These are phyloP conservation scores for Brachynemurus nebulosus DNA, from an alignment of 2,888 invertebrate genomes.

Conservation along the genomic window DNA sequence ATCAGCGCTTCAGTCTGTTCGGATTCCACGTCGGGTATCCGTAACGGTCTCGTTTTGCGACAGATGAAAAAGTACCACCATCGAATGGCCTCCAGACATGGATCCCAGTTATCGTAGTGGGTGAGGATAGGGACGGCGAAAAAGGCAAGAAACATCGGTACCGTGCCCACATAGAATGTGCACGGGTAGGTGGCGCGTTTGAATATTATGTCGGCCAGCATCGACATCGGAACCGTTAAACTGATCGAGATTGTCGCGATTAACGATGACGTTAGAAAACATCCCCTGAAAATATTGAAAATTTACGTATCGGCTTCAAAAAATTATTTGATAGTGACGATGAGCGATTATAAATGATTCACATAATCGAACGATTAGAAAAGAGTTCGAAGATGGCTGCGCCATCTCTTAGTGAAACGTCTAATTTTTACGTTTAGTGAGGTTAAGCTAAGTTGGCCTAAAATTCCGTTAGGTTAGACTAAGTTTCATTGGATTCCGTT, in stretches of 20 bases:
- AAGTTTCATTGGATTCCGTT: no score
- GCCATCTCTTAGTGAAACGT: no score
- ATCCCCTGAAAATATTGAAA: constrained; percentile 68
- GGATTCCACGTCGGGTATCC: constrained; percentile 46
- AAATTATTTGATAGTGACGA: no score
- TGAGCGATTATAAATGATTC: no score
- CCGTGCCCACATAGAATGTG: constrained; percentile 61
- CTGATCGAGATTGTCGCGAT: constrained; percentile 79
- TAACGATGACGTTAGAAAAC: constrained; percentile 81
- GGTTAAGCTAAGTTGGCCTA: no score
- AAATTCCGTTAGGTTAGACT: no score
- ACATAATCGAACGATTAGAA: no score
- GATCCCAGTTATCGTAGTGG: constrained; percentile 74
- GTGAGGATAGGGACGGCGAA: constrained; percentile 53
- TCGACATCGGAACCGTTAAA: constrained; percentile 77
- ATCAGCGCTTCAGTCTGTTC: constrained; percentile 58
- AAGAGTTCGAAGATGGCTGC: no score
- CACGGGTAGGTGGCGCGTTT: constrained; percentile 52
- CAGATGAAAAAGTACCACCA: constrained; percentile 36
- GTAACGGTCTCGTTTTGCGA: constrained; percentile 33
- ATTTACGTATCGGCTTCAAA: no score
- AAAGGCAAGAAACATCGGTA: constrained; percentile 65
- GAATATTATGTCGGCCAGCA: constrained; percentile 67
- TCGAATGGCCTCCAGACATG: constrained; percentile 44
- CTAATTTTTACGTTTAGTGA: no score